A percentile compares a stretch with the other conserved stretches of the same genome.
phyloP scores from a whole-genome alignment of 2,797 vertebrate species.

The Gadopsis bispinosus region DNA sequence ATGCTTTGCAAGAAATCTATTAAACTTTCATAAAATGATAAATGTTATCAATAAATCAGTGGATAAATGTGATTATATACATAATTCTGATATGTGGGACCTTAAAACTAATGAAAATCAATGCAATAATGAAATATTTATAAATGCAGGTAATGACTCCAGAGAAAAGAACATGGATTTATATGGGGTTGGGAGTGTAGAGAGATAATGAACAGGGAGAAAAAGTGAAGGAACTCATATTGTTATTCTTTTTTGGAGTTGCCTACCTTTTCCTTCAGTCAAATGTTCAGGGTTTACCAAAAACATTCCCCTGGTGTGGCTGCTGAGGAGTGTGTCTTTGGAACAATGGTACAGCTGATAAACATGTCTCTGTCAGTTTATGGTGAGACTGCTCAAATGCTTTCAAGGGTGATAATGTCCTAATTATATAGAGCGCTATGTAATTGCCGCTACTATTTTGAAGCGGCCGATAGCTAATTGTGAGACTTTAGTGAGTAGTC shows the following conservation, averaged over 20 bases:
- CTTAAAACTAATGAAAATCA: background rate
- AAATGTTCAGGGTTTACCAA: background rate
- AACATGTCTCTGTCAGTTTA: background rate
- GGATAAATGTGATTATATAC: background rate
- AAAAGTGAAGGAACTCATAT: background rate
- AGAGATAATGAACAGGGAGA: background rate
- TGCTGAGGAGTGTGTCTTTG: background rate
- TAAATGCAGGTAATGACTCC: background rate
- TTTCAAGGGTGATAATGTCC: background rate
- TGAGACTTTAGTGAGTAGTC: background rate
- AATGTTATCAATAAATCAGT: background rate
- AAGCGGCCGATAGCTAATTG: too few relatives aligned
- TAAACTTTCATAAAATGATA: background rate
- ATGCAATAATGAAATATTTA: background rate
- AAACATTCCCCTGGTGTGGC: background rate
- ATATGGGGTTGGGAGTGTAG: background rate
- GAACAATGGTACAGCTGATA: background rate
- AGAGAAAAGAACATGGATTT: background rate
- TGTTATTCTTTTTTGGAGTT: background rate
- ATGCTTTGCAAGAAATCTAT: background rate
- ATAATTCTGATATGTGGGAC: conserved; percentile 3
- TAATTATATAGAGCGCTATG: background rate
- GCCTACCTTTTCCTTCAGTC: background rate
- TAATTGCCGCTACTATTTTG: background rate
- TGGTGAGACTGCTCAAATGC: background rate